Evolutionary conservation across 2,797 vertebrate genomes (phyloP).

Genomic region (Vespertilio murinus): DNA sequence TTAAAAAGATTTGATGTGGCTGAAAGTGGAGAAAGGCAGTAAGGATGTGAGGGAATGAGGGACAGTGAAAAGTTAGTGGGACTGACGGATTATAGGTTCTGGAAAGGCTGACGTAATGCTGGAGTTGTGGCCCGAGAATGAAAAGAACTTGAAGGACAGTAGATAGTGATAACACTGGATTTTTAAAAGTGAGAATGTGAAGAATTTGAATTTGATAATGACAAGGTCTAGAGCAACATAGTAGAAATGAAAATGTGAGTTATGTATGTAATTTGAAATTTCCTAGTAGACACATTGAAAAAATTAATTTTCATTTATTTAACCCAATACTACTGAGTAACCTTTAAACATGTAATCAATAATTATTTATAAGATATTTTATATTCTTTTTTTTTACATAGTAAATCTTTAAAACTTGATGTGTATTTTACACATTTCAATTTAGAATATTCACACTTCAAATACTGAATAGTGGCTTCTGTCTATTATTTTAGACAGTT

Average conservation of each 20-base stretch:
- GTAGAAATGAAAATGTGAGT: background rate
- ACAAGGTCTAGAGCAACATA: background rate
- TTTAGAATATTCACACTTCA: background rate
- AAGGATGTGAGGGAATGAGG: background rate
- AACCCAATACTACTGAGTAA: background rate
- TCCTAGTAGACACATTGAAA: background rate
- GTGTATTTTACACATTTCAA: background rate
- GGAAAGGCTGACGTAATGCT: background rate
- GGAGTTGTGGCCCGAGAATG: background rate
- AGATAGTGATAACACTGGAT: background rate
- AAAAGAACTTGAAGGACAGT: background rate
- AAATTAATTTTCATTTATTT: conserved; percentile 1
- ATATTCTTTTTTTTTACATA: background rate
- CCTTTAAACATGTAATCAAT: background rate
- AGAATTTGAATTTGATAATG: background rate
- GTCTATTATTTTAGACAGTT: background rate
- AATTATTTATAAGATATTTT: background rate
- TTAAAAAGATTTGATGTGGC: background rate
- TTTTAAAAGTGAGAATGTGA: conserved; percentile 17
- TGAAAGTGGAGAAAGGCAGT: background rate
- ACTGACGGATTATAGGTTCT: background rate
- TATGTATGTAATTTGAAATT: background rate
- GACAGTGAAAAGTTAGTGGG: background rate
- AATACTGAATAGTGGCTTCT: background rate
- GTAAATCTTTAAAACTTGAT: background rate